Conservation (phyloP, 2,113 vertebrate species). For the Laticauda laticaudata region DNA sequence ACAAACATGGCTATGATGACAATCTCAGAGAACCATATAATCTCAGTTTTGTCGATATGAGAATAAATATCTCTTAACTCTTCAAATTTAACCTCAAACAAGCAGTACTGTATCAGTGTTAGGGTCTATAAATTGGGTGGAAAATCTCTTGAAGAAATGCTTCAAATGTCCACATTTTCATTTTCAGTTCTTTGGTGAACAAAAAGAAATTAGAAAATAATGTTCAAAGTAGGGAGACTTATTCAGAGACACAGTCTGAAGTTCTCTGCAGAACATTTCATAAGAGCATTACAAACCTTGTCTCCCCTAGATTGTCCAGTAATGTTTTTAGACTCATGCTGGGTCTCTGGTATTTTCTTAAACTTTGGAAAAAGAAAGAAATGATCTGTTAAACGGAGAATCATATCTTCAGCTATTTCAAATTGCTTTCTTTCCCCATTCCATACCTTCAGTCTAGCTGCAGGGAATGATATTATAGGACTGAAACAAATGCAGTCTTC, state of each 20-base stretch:
- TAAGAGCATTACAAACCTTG: conserved; percentile 19
- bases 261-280: conserved; percentile 21
- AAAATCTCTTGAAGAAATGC: conserved; percentile 8
- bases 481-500: neutral
- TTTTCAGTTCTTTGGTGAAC: neutral
- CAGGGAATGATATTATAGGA: conserved; percentile 10
- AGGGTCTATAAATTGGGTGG: neutral
- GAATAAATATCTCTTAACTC: neutral
- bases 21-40: neutral
- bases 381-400: conserved; percentile 24
- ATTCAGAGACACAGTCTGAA: neutral
- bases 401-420: neutral
- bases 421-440: neutral
- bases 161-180: neutral
- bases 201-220: conserved; percentile 21
- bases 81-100: neutral
- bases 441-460: neutral
- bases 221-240: conserved; percentile 25
- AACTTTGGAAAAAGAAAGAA: conserved; percentile 21
- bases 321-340: conserved; percentile 36
- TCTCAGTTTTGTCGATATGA: neutral
- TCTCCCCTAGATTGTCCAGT: conserved; percentile 30
- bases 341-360: conserved; percentile 23
- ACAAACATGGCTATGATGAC: neutral
- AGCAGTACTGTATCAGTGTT: neutral